A percentile compares a stretch with the other conserved stretches of the same genome.
These are phyloP conservation scores for Melanerpes aurifrons DNA, from an alignment of 2,113 vertebrate genomes.

Conservation along the genomic window DNA sequence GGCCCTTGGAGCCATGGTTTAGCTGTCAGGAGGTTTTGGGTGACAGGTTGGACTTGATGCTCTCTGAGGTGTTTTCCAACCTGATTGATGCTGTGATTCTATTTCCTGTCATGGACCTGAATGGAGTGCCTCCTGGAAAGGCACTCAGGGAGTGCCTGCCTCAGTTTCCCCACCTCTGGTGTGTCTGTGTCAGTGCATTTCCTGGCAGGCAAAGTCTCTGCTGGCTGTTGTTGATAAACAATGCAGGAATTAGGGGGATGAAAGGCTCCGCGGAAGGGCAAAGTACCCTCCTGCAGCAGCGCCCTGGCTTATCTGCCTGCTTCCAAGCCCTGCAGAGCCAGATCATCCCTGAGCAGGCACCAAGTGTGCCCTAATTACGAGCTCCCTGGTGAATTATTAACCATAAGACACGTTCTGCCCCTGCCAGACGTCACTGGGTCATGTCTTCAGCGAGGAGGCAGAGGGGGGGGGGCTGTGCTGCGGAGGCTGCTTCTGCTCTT, in stretches of 20 bases:
- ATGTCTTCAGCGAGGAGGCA: background rate
- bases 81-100: too few relatives aligned
- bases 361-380: background rate
- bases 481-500: background rate
- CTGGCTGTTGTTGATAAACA: background rate
- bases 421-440: background rate
- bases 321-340: background rate
- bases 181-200: background rate
- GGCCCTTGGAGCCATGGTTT: too few relatives aligned
- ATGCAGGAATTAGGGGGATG: background rate
- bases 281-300: background rate
- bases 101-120: background rate
- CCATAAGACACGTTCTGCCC: background rate
- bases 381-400: slow-evolving; percentile 37
- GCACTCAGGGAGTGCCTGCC: background rate
- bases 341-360: background rate
- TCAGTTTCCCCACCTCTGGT: background rate
- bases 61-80: too few relatives aligned
- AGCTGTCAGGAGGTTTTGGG: too few relatives aligned
- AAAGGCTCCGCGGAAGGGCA: background rate
- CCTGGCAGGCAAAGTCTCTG: background rate
- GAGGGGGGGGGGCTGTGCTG: background rate
- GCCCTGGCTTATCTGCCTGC: background rate
- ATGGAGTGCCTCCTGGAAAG: background rate
- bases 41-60: too few relatives aligned